Conservation (phyloP, 1,140 invertebrate species). For the Drosophila setifemur region DNA sequence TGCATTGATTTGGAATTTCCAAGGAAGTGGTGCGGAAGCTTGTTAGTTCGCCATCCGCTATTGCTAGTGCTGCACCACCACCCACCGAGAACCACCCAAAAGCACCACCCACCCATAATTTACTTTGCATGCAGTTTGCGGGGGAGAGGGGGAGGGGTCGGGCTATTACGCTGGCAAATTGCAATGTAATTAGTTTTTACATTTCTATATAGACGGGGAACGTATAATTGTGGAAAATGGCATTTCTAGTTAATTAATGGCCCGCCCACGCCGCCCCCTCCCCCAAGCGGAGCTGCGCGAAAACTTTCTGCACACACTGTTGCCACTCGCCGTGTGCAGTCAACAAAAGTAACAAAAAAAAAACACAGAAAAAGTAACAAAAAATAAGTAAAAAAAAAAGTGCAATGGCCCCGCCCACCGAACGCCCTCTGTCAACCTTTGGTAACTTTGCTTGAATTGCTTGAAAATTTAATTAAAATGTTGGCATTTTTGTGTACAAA, state of each 20-base stretch:
- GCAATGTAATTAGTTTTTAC: constrained; percentile 81
- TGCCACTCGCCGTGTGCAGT: constrained; percentile 41
- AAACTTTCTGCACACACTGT: constrained; percentile 58
- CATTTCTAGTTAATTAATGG: constrained; percentile 81
- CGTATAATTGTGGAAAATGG: constrained; percentile 80
- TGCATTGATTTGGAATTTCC: constrained; percentile 78
- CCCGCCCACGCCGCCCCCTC: constrained; percentile 1
- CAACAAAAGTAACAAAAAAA: constrained; percentile 34
- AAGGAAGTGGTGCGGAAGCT: constrained; percentile 76
- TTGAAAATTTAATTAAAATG: constrained; percentile 76
- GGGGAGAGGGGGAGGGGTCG: constrained; percentile 3
- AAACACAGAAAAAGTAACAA: no score
- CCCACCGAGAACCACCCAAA: not conserved
- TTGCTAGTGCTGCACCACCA: no score
- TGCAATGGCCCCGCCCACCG: constrained; percentile 18
- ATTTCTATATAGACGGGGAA: constrained; percentile 78
- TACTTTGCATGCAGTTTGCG: constrained; percentile 73
- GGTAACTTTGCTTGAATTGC: constrained; percentile 62
- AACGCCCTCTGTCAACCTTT: constrained; percentile 47
- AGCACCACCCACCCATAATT: constrained; percentile 41
- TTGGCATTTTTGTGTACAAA: constrained; percentile 52
- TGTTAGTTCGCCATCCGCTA: constrained; percentile 53
- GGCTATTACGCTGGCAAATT: constrained; percentile 78
- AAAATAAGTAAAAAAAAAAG: constrained; percentile 16
- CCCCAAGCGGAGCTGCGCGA: constrained; percentile 9